Evolutionary conservation across 2,888 invertebrate genomes (phyloP).

Genomic region (Acrobasis consociella): DNA sequence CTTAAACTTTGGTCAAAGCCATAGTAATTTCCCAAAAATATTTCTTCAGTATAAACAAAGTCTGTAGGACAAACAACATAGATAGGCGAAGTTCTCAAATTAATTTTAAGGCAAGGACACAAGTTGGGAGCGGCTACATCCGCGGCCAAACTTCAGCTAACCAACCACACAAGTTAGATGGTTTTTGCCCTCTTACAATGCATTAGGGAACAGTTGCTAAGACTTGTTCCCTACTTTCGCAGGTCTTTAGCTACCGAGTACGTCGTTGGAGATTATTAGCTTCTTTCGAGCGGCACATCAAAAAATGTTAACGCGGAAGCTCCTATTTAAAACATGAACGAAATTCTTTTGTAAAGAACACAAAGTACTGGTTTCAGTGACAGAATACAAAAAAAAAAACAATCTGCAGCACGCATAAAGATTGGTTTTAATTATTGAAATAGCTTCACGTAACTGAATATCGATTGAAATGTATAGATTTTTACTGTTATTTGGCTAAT

Average conservation of each 20-base stretch:
- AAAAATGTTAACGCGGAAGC: not conserved
- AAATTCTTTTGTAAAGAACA: too few species aligned
- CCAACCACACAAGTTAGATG: not conserved
- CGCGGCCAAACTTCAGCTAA: conserved; percentile 4
- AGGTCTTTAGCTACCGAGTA: conserved; percentile 1
- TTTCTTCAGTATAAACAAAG: not conserved
- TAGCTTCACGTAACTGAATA: too few species aligned
- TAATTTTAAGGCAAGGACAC: not conserved
- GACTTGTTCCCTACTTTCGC: conserved; percentile 1
- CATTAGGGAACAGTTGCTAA: conserved; percentile 13
- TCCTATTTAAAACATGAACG: too few species aligned
- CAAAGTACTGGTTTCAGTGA: too few species aligned
- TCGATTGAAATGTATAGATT: too few species aligned
- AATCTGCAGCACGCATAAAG: too few species aligned
- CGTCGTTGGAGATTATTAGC: not conserved
- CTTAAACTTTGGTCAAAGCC: too few species aligned
- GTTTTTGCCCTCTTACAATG: conserved; percentile 11
- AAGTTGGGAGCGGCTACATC: conserved; percentile 27
- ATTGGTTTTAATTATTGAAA: too few species aligned
- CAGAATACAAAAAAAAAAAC: too few species aligned
- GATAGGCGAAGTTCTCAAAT: not conserved
- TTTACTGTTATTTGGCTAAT: too few species aligned
- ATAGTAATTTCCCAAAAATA: not conserved
- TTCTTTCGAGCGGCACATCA: not conserved
- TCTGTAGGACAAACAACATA: not conserved